Percentiles rank a stretch among this genome's conserved stretches.
Conservation (phyloP, 2,113 vertebrate genomes). For the Ciconia boyciana region DNA sequence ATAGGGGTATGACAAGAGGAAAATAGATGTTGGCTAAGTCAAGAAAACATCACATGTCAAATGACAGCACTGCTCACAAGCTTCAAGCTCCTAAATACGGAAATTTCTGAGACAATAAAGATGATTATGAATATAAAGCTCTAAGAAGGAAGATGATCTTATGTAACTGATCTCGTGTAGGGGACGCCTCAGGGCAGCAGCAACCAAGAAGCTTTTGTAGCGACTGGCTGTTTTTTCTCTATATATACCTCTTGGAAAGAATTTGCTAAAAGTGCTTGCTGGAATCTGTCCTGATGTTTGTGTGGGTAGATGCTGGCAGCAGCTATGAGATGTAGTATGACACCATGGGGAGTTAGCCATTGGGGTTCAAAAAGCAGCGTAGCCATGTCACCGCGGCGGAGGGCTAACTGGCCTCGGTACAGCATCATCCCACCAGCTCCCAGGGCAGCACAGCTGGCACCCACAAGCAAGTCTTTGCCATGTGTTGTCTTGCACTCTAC, state of each 20-base stretch:
- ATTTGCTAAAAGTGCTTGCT: background rate
- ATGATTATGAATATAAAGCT: background rate
- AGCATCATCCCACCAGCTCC: background rate
- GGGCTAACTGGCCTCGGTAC: background rate
- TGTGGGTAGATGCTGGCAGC: background rate
- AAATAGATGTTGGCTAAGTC: background rate
- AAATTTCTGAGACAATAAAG: background rate
- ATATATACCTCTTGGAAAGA: background rate
- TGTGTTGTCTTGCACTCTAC: accelerated
- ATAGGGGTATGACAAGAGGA: background rate
- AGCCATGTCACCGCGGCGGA: accelerated
- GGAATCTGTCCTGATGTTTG: background rate
- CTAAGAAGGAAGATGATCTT: background rate
- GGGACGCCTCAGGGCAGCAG: background rate
- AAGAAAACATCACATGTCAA: background rate
- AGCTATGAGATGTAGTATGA: background rate
- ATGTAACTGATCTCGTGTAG: background rate
- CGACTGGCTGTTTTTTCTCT: background rate
- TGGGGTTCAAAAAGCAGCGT: background rate
- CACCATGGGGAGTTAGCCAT: background rate
- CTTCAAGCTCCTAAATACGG: background rate
- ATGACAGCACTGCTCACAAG: background rate
- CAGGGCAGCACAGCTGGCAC: background rate
- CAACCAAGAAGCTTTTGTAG: background rate
- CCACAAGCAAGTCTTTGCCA: background rate